A percentile compares a stretch with the other conserved stretches of the same genome.
phyloP scores from a whole-genome alignment of 2,113 vertebrate species.

The Pseudolaguvia tuberculata region DNA sequence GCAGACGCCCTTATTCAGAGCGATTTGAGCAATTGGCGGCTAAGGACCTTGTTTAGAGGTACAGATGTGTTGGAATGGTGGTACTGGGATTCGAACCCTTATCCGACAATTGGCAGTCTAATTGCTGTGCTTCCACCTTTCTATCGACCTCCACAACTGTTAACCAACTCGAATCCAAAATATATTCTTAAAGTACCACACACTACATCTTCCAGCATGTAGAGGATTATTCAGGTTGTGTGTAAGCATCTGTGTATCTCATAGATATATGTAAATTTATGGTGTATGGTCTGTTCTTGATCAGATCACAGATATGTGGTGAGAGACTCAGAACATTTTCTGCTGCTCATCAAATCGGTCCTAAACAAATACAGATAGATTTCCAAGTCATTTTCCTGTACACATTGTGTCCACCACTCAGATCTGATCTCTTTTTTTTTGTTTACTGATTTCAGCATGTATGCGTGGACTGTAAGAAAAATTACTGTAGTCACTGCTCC shows the following conservation, averaged over 20 bases:
- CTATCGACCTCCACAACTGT: too few relatives aligned
- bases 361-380: not conserved
- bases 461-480: constrained; percentile 89
- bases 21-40: too few relatives aligned
- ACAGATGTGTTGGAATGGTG: too few relatives aligned
- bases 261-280: not conserved
- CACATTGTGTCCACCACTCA: not conserved
- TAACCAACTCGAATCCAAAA: not conserved
- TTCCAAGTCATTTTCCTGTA: not conserved
- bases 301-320: not conserved
- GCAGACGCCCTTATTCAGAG: too few relatives aligned
- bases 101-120: too few relatives aligned
- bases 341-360: not conserved
- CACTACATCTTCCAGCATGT: not conserved
- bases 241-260: not conserved
- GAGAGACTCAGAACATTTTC: not conserved
- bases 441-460: constrained; percentile 68
- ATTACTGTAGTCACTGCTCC: constrained; percentile 77
- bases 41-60: too few relatives aligned
- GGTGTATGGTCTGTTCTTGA: not conserved
- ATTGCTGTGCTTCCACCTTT: too few relatives aligned
- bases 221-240: not conserved
- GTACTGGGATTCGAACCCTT: too few relatives aligned
- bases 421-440: not conserved
- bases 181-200: not conserved